Conservation (phyloP, 2,888 invertebrate species). For the Drosophila multiciliata region DNA sequence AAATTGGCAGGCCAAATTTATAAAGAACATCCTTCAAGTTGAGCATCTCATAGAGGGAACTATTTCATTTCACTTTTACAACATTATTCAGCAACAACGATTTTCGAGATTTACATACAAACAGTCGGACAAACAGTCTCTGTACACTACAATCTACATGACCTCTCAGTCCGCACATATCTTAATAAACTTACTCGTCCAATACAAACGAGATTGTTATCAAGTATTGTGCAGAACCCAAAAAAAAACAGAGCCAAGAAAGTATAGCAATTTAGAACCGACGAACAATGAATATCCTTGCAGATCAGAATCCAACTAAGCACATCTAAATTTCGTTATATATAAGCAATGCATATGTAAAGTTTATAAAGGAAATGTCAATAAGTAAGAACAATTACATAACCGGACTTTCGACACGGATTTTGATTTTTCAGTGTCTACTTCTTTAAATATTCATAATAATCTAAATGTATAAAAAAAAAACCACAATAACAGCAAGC, state of each 20-base stretch:
- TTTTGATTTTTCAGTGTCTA: neutral
- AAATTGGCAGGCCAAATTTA: constrained; percentile 17
- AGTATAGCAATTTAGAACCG: neutral
- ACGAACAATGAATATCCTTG: neutral
- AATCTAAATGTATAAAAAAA: neutral
- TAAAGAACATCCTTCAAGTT: constrained; percentile 28
- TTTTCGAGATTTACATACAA: constrained; percentile 65
- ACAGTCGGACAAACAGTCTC: constrained; percentile 19
- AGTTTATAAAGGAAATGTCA: neutral
- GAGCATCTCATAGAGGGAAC: neutral
- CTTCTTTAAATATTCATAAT: neutral
- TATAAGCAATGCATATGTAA: neutral
- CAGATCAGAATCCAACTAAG: neutral
- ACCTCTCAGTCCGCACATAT: constrained; percentile 22
- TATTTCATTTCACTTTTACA: constrained; percentile 29
- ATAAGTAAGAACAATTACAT: neutral
- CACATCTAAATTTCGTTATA: neutral
- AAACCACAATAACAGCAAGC: neutral
- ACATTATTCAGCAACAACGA: constrained; percentile 57
- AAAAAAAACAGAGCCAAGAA: neutral
- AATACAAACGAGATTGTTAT: constrained; percentile 8
- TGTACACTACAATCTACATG: constrained; percentile 2
- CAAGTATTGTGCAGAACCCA: constrained; percentile 3
- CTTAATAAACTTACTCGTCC: constrained; percentile 47
- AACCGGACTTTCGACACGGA: neutral